phyloP scores from a whole-genome alignment of 30 jellyfish, hydroid and myxozoan species.

The Pseudorhiza aurosa region DNA sequence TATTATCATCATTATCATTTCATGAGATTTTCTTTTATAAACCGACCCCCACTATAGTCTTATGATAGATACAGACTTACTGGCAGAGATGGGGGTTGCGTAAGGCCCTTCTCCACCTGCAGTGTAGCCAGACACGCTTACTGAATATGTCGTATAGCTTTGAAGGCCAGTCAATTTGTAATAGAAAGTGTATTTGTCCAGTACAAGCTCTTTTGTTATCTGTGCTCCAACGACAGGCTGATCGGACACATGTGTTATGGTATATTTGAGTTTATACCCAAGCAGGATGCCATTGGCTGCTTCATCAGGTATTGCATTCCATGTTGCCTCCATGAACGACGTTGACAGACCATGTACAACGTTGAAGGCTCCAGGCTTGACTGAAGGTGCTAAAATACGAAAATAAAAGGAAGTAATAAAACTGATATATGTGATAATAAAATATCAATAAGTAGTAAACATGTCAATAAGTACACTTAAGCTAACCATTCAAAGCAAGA shows the following conservation, averaged over 20 bases:
- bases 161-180: slow-evolving; percentile 39
- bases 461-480: too few species aligned
- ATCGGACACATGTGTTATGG: slow-evolving; percentile 16
- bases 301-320: slow-evolving; percentile 52
- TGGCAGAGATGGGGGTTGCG: slow-evolving; percentile 38
- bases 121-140: slow-evolving; percentile 64
- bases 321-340: slow-evolving; percentile 10
- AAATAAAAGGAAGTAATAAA: too few species aligned
- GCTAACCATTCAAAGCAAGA: too few species aligned
- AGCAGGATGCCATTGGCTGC: slow-evolving; percentile 54
- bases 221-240: slow-evolving; percentile 19
- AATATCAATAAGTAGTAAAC: too few species aligned
- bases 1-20: too few species aligned
- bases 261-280: slow-evolving; percentile 63
- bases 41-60: too few species aligned
- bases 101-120: slow-evolving; percentile 68
- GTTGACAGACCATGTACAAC: slow-evolving; percentile 15
- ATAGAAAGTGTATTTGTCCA: slow-evolving; percentile 52
- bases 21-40: too few species aligned
- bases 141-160: slow-evolving; percentile 39
- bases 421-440: too few species aligned
- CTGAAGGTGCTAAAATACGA: slow-evolving; percentile 9
- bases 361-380: slow-evolving; percentile 42
- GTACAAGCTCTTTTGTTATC: not conserved
- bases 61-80: too few species aligned